These are phyloP conservation scores for Noctuana brunneofusca DNA, from an alignment of 2,888 invertebrate genomes.

Conservation along the genomic window DNA sequence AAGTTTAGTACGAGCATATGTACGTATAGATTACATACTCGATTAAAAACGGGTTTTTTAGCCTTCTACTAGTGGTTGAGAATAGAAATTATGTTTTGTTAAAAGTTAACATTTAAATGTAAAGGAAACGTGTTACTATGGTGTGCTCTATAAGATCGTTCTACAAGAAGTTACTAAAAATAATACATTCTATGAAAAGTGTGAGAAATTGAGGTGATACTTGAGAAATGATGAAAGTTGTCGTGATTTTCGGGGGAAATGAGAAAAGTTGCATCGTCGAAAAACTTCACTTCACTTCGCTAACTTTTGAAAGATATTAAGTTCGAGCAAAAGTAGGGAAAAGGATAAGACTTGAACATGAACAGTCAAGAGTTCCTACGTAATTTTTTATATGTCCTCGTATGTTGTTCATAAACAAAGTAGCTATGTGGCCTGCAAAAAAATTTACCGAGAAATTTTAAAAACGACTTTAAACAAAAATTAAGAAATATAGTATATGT, in stretches of 20 bases:
- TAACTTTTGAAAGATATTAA: not conserved
- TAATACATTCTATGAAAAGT: not conserved
- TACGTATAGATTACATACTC: too few relatives aligned
- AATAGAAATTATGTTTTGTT: too few relatives aligned
- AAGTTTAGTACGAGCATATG: too few relatives aligned
- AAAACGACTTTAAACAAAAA: not conserved
- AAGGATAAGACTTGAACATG: not conserved
- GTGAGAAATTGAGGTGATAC: not conserved
- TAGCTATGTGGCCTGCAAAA: too few relatives aligned
- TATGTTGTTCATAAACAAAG: too few relatives aligned
- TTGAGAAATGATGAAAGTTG: not conserved
- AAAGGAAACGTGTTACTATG: too few relatives aligned
- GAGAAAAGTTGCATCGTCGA: slow-evolving; percentile 5
- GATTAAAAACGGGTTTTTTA: too few relatives aligned
- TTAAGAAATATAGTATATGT: not conserved
- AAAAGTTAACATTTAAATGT: too few relatives aligned
- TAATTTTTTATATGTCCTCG: not conserved
- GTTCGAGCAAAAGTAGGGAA: not conserved
- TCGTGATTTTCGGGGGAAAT: not conserved
- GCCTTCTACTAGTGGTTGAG: too few relatives aligned
- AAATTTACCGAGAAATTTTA: not conserved
- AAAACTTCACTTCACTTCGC: not conserved
- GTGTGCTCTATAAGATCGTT: too few relatives aligned
- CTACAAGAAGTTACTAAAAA: too few relatives aligned
- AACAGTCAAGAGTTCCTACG: not conserved